Base-by-base conservation (phyloP, 2,888 invertebrate species). In the Pristionchus entomophagus region DNA sequence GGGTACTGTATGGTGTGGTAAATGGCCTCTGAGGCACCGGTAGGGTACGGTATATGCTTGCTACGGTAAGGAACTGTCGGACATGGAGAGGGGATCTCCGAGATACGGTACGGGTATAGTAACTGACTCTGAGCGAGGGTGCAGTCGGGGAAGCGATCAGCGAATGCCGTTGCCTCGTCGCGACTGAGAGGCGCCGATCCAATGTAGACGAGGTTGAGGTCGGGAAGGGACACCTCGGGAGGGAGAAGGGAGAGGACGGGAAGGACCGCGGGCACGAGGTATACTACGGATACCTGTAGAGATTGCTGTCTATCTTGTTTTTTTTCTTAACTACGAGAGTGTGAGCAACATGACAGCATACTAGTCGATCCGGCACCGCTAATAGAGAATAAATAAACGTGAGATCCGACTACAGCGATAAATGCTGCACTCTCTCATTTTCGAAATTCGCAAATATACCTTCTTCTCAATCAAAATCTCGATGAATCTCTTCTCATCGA, bases 191-290 rank as follows among this genome's bases (percentile, higher is more conserved):
- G 82, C 56, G 82, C 82, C 4, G 82, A 10, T 10, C 82, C 82
- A 41, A 59, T 41, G 59, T 59, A 82, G 26, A 82, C 82, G n/a
- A 82, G n/a, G 29, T 59, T 82, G 29, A 82, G 82, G 59, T 35
- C 12, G 22, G 82, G 82, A 14, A 82, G 59, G 6, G 19, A 8
- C 5, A 80, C 10, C 8, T 45, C 26, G 2, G 29, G 45, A 17
- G 85, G 86, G 8, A 73, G 77, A 12, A 38, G 32, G 8, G 83
- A 73, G 26, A 91, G 80, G n/a, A 90, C 87, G n/a, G 85, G 73
- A 29, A 91, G 86, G 53, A 91, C 87, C 0, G 91, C 89, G 19
- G 92, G 91, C 38, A 92, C 91, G 1, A 91, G n/a, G 82, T 88
- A 88, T 5, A 89, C 86, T 0, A 89, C 84, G 1, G 90, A 87